Evolutionary conservation across 2,888 invertebrate genomes (phyloP), one percentile per base, ranked within the genome.

Genomic region (Lepeophtheirus nordmannii): DNA sequence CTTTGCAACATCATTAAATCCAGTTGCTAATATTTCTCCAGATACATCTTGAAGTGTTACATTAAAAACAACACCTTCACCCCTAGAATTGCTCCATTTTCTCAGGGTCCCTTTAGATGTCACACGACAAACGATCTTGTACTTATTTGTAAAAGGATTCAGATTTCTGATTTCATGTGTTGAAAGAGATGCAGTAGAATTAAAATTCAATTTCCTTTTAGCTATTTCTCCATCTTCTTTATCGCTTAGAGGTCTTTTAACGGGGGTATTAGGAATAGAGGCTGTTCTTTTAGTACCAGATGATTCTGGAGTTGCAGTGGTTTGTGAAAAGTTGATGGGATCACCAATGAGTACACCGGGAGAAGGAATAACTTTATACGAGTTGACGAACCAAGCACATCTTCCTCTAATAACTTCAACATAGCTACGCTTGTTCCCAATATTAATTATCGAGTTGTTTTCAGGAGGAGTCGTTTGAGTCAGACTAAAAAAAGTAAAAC

Each of bases 21-120:
- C 63, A 56, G 63, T 63, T n/a, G 38, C 63, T n/a, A 53, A n/a
- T 22, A 63, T 63, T 14, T 63, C 65, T n/a, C 65, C 65, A 14
- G 20, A 23, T n/a, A n/a, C 22, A 37, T 58, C 58, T 39, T 58
- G 20, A 14, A 65, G 37, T 10, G 40, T 58, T 30, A 58, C 37
- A 38, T 65, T 40, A 38, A 65, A 65, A 8, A 65, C 57, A 17
- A 12, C 14, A 37, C 65, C 65, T 38, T 58, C 58, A 12, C 65
- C 65, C 5, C 58, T 57, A 9, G 63, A 63, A 63, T 63, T 63
- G 30, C 56, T 63, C 63, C 63, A 63, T 20, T 20, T 53, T 20
- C 38, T 17, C 8, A 63, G 37, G 22, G 53, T n/a, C 1, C 56
- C 38, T 56, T 63, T 63, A 17, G 41, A 20, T 12, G 37, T 63